Evolutionary conservation across 2,797 vertebrate species (phyloP).

Genomic region (Centropyge bicolor): DNA sequence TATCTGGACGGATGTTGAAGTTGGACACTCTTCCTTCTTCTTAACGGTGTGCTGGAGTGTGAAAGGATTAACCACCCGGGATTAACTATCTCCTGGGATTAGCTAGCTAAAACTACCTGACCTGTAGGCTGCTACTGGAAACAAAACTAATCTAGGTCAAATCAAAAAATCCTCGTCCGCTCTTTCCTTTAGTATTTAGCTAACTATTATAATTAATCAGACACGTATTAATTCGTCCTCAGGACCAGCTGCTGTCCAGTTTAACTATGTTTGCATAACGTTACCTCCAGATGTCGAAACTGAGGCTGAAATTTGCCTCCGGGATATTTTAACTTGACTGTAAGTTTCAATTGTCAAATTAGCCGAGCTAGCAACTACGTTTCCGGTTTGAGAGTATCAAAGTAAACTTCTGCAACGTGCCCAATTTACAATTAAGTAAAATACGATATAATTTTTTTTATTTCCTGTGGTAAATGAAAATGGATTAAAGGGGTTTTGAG

Average conservation of each 20-base stretch:
- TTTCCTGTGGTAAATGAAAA: not conserved
- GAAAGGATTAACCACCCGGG: conserved; percentile 66
- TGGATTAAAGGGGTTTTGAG: not conserved
- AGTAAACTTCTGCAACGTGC: conserved; percentile 33
- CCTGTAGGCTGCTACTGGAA: conserved; percentile 7
- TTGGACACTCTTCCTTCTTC: conserved; percentile 41
- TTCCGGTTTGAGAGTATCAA: conserved; percentile 41
- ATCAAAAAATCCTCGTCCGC: conserved; percentile 43
- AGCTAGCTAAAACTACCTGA: conserved; percentile 29
- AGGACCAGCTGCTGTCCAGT: too few relatives aligned
- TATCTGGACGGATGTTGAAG: not conserved
- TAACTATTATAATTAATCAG: not conserved
- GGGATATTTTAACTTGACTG: not conserved
- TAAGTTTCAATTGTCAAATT: not conserved
- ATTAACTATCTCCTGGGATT: conserved; percentile 62
- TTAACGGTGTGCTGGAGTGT: conserved; percentile 3
- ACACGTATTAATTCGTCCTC: not conserved
- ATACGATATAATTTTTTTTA: not conserved
- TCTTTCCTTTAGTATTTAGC: not conserved
- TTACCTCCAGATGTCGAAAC: fast-evolving
- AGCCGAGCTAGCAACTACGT: fast-evolving
- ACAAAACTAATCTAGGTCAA: conserved; percentile 71
- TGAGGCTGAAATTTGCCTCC: not conserved
- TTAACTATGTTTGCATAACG: too few relatives aligned
- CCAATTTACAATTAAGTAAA: not conserved